phyloP scores from a whole-genome alignment of 2,888 invertebrate species.

The Lasioglossum figueresi region DNA sequence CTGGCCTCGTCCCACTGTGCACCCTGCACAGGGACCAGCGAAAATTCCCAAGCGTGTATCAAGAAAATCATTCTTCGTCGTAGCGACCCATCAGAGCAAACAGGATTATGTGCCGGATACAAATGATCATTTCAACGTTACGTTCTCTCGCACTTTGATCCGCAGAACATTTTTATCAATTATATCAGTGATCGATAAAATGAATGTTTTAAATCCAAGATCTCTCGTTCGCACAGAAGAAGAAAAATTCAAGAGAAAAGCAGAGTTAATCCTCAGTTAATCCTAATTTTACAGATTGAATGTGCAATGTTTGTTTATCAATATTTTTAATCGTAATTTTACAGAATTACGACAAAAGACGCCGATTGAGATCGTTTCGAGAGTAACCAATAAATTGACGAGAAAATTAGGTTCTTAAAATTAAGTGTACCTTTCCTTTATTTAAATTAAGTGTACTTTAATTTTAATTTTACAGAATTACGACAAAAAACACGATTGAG shows the following conservation, averaged over 20 bases:
- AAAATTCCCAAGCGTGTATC: conserved; percentile 22
- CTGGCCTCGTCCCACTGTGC: conserved; percentile 35
- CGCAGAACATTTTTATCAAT: neutral
- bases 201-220: neutral
- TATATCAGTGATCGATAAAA: neutral
- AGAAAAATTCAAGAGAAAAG: neutral
- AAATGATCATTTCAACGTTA: neutral
- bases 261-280: neutral
- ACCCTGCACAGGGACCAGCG: conserved; percentile 1
- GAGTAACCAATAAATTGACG: too few species aligned
- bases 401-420: too few species aligned
- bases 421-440: too few species aligned
- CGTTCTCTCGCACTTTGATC: neutral
- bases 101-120: neutral
- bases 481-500: too few species aligned
- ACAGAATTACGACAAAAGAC: too few species aligned
- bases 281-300: neutral
- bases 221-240: neutral
- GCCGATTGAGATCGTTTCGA: too few species aligned
- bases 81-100: neutral
- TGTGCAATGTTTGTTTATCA: neutral
- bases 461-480: too few species aligned
- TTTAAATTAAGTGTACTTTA: too few species aligned
- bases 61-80: neutral
- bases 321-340: neutral